These are phyloP conservation scores for Epistrophella euchroma DNA, from an alignment of 2,888 invertebrate genomes.

Conservation along the genomic window DNA sequence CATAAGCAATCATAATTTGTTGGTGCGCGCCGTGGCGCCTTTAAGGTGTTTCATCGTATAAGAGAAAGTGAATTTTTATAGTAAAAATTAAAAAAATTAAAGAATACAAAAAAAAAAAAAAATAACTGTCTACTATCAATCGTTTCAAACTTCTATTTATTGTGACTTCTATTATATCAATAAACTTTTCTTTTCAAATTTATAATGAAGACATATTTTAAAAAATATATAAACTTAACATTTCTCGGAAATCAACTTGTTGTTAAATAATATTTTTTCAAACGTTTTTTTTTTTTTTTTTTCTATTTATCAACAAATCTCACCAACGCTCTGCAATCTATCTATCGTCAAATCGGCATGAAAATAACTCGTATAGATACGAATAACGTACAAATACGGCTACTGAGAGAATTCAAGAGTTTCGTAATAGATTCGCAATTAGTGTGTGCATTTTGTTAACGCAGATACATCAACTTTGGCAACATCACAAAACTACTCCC, in stretches of 20 bases:
- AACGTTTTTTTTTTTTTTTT: slow-evolving; percentile 26
- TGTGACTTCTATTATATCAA: not conserved
- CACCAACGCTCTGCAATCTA: slow-evolving; percentile 14
- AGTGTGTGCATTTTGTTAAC: slow-evolving; percentile 30
- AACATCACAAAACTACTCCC: not conserved
- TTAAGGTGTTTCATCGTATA: slow-evolving; percentile 63
- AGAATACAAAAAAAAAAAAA: slow-evolving; percentile 11
- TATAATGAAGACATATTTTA: slow-evolving; percentile 38
- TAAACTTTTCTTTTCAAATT: not conserved
- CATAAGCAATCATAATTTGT: slow-evolving; percentile 71
- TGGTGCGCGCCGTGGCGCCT: slow-evolving; percentile 66
- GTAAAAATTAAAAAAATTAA: slow-evolving; percentile 13
- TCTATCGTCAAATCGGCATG: slow-evolving; percentile 14
- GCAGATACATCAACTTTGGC: slow-evolving; percentile 7
- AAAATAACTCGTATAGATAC: slow-evolving; percentile 21
- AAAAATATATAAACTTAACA: slow-evolving; percentile 2
- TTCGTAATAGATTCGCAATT: slow-evolving; percentile 53
- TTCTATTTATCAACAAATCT: slow-evolving; percentile 18
- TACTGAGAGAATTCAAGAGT: slow-evolving; percentile 25
- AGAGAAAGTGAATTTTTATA: slow-evolving; percentile 70
- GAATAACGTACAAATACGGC: slow-evolving; percentile 19
- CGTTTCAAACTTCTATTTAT: slow-evolving; percentile 23
- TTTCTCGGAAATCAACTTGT: slow-evolving; percentile 31
- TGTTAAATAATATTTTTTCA: slow-evolving; percentile 50
- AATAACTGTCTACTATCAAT: slow-evolving; percentile 39